Conservation (phyloP, 2,797 vertebrate species). For the Thamnophis elegans region DNA sequence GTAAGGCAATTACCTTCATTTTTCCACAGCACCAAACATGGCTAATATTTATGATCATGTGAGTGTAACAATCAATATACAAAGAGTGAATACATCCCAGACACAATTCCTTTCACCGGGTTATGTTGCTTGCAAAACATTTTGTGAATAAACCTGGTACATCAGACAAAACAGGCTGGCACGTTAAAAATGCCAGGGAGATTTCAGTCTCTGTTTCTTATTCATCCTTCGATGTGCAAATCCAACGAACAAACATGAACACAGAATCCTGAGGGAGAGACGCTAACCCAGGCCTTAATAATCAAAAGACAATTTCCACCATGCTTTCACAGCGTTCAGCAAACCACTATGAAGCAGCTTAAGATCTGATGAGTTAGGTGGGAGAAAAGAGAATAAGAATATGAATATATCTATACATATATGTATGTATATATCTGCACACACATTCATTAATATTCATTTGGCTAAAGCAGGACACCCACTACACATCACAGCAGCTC, state of each 20-base stretch:
- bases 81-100: conserved; percentile 74
- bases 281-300: conserved; percentile 82
- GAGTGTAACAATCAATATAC: conserved; percentile 77
- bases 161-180: conserved; percentile 68
- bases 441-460: conserved; percentile 79
- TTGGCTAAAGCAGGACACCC: conserved; percentile 75
- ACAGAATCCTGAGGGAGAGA: conserved; percentile 77
- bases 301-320: conserved; percentile 84
- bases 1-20: conserved; percentile 81
- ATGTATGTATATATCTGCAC: conserved; percentile 64
- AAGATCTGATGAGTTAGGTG: conserved; percentile 73
- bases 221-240: conserved; percentile 79
- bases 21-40: conserved; percentile 78
- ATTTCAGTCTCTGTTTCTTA: conserved; percentile 70
- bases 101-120: conserved; percentile 72
- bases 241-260: conserved; percentile 74
- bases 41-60: conserved; percentile 82
- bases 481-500: conserved; percentile 75
- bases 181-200: conserved; percentile 70
- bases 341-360: conserved; percentile 71
- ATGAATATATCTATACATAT: neutral
- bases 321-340: conserved; percentile 73
- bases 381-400: conserved; percentile 52
- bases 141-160: conserved; percentile 68
- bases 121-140: conserved; percentile 65